Percentiles rank a stretch among this genome's conserved stretches.
Evolutionary conservation across 2,888 invertebrate genomes (phyloP).

Genomic region (Uropetala carovei): DNA sequence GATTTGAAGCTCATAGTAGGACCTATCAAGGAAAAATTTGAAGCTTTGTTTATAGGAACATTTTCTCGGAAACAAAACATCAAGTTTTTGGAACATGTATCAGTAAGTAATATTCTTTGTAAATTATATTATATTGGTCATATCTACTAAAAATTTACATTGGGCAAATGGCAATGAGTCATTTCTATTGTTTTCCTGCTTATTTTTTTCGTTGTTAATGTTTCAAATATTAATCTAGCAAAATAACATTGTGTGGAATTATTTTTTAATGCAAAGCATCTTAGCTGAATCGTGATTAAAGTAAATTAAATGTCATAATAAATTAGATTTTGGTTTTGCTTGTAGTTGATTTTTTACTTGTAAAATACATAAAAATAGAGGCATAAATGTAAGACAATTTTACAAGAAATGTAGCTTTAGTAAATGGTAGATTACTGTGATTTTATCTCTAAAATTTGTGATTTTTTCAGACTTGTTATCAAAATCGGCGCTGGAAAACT

Average conservation of each 20-base stretch:
- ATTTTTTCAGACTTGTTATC: conserved; percentile 79
- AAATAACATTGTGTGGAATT: no score
- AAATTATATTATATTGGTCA: background rate
- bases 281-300: no score
- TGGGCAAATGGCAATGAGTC: background rate
- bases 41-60: conserved; percentile 84
- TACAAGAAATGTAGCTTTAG: no score
- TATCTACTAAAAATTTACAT: background rate
- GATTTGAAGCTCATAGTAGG: conserved; percentile 89
- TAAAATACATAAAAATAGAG: no score
- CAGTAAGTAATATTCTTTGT: conserved; percentile 74
- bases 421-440: no score
- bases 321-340: no score
- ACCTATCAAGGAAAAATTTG: conserved; percentile 90
- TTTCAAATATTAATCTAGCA: conserved; percentile 8
- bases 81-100: conserved; percentile 89
- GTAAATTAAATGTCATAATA: no score
- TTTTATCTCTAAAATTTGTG: no score
- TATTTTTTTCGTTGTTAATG: background rate
- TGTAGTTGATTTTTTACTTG: no score
- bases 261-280: no score
- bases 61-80: conserved; percentile 89
- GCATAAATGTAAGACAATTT: no score
- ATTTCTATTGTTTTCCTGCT: background rate
- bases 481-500: conserved; percentile 83